These are phyloP conservation scores for Pandion haliaetus DNA, from an alignment of 2,113 vertebrate genomes.

Conservation along the genomic window DNA sequence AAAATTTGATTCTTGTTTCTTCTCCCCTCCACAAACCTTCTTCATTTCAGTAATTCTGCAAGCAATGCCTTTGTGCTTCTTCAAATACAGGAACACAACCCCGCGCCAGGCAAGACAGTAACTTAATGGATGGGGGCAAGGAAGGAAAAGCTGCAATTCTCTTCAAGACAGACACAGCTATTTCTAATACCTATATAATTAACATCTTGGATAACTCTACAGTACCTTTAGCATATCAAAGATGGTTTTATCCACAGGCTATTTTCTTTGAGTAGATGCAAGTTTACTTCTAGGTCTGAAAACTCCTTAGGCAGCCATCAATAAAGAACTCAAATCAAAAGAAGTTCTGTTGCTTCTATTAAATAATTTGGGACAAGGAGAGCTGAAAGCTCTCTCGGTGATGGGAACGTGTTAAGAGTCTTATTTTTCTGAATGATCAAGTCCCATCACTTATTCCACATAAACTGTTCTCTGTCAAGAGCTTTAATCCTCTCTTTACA, in stretches of 20 bases:
- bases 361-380: not conserved
- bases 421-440: not conserved
- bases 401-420: not conserved
- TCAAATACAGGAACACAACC: not conserved
- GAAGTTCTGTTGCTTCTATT: not conserved
- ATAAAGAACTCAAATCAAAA: not conserved
- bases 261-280: not conserved
- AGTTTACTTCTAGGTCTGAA: not conserved
- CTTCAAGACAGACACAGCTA: not conserved
- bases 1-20: not conserved
- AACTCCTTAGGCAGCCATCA: not conserved
- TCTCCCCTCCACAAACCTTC: not conserved
- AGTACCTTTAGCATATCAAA: not conserved
- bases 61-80: not conserved
- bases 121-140: not conserved
- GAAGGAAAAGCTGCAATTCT: not conserved
- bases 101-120: not conserved
- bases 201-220: not conserved
- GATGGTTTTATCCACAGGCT: not conserved
- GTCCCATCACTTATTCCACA: not conserved
- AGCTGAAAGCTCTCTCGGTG: not conserved
- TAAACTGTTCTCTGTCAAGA: not conserved
- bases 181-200: not conserved
- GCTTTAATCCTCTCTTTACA: constrained; percentile 7
- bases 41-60: not conserved